phyloP scores from a whole-genome alignment of 2,888 invertebrate species.

The Brenthis ino region DNA sequence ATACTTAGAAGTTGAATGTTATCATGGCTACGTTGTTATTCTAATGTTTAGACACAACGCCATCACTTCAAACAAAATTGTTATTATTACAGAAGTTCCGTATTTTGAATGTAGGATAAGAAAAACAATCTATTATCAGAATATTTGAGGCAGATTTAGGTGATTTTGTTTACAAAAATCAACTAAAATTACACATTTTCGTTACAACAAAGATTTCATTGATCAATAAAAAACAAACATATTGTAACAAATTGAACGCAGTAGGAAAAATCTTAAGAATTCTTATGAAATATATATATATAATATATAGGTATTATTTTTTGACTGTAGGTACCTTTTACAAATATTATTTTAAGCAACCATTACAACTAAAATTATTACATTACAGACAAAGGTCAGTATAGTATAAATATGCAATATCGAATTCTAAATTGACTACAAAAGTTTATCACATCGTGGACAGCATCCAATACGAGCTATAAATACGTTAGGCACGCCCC shows the following conservation, averaged over 20 bases:
- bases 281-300: too few relatives aligned
- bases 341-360: background rate
- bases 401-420: conserved; percentile 45
- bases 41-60: background rate
- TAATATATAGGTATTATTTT: too few relatives aligned
- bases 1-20: background rate
- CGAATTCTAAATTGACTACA: conserved; percentile 37
- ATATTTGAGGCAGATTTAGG: too few relatives aligned
- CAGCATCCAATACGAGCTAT: conserved; percentile 46
- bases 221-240: background rate
- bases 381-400: conserved; percentile 23
- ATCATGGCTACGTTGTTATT: background rate
- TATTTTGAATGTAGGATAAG: conserved; percentile 4
- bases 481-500: conserved; percentile 59
- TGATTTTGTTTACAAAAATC: too few relatives aligned
- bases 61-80: background rate
- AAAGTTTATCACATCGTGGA: conserved; percentile 41
- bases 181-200: background rate
- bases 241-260: background rate
- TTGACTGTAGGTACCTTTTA: too few relatives aligned
- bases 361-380: background rate
- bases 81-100: conserved; percentile 5
- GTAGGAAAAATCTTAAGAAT: too few relatives aligned
- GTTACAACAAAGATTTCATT: background rate
- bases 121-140: background rate